Evolutionary conservation across 2,797 vertebrate genomes (phyloP).

Genomic region (Coregonus suidteri): DNA sequence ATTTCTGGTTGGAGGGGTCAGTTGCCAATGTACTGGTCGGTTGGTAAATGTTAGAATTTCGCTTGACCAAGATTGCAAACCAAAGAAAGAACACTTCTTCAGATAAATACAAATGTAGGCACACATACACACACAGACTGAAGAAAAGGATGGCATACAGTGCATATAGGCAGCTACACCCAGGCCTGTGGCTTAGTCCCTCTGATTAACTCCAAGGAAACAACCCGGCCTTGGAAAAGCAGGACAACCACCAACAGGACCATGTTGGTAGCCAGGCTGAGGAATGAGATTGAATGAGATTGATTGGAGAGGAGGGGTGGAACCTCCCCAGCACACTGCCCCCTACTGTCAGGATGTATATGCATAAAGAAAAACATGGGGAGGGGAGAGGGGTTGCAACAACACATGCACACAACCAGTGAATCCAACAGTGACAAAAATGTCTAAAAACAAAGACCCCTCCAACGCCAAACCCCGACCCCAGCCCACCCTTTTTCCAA

Average conservation of each 20-base stretch:
- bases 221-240: slow-evolving; percentile 77
- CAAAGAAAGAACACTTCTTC: slow-evolving; percentile 66
- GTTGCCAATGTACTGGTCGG: slow-evolving; percentile 53
- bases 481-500: slow-evolving; percentile 48
- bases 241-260: slow-evolving; percentile 69
- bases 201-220: slow-evolving; percentile 80
- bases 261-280: slow-evolving; percentile 61
- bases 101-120: slow-evolving; percentile 74
- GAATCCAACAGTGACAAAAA: slow-evolving; percentile 75
- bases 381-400: slow-evolving; percentile 58
- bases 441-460: slow-evolving; percentile 78
- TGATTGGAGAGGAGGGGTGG: slow-evolving; percentile 74
- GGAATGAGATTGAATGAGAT: slow-evolving; percentile 76
- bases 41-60: slow-evolving; percentile 68
- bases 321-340: slow-evolving; percentile 73
- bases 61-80: slow-evolving; percentile 78
- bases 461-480: slow-evolving; percentile 68
- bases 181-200: slow-evolving; percentile 67
- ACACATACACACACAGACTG: slow-evolving; percentile 44
- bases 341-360: slow-evolving; percentile 78
- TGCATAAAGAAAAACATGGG: slow-evolving; percentile 76
- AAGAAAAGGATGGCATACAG: slow-evolving; percentile 68
- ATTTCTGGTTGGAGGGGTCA: slow-evolving; percentile 59
- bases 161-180: slow-evolving; percentile 56
- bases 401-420: slow-evolving; percentile 73